Evolutionary conservation across 2,797 vertebrate species (phyloP).

Genomic region (Sphenopsis melanotis): DNA sequence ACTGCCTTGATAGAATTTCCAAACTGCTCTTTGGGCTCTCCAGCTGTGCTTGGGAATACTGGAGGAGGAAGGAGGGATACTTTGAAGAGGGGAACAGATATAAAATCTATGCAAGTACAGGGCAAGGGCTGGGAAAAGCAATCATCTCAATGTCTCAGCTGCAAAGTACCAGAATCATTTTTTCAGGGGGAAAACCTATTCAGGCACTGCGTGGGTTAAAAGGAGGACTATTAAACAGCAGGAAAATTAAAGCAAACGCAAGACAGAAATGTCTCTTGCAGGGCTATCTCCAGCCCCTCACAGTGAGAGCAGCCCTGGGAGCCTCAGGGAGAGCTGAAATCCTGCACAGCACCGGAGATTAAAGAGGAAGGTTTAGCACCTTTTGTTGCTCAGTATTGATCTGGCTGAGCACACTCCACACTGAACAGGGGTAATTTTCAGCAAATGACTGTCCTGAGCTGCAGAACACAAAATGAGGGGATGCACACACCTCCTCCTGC

Average conservation of each 20-base stretch:
- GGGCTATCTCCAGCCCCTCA: neutral
- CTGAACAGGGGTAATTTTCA: neutral
- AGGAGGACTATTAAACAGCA: neutral
- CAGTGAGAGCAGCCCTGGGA: accelerated
- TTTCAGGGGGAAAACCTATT: neutral
- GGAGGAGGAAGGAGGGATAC: neutral
- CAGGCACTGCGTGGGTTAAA: neutral
- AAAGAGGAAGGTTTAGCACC: neutral
- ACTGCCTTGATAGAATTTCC: neutral
- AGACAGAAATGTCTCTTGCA: neutral
- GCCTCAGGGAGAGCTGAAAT: neutral
- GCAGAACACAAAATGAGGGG: neutral
- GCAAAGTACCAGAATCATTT: neutral
- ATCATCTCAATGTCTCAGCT: neutral
- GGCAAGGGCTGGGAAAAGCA: neutral
- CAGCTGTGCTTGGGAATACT: neutral
- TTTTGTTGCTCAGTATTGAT: neutral
- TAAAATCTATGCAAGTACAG: neutral
- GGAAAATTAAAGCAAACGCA: neutral
- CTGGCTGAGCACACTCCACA: neutral
- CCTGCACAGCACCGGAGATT: neutral
- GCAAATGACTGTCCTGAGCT: neutral
- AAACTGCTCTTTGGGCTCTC: neutral
- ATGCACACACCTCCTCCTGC: neutral
- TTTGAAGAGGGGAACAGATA: constrained; percentile 8